Evolutionary conservation across 2,888 invertebrate species (phyloP), one percentile per base, ranked within the genome.

Genomic region (Melipona bicolor): DNA sequence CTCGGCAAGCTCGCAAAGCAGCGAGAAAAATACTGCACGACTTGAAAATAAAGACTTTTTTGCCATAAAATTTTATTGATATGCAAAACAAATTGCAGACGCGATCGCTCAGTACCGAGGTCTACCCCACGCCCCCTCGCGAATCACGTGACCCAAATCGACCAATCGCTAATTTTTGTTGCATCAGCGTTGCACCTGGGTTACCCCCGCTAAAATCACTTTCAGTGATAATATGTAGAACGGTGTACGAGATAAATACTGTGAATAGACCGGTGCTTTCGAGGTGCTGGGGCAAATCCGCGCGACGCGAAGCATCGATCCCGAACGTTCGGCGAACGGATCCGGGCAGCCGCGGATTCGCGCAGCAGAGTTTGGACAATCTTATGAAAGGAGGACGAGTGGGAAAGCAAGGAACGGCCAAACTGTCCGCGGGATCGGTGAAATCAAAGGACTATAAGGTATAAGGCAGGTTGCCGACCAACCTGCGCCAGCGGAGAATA

Each of bases 371-470:
- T 81, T 79, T 64, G 64, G 77, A 65, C 71, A 82, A 84, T 88
- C 78, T 81, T 88, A 82, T 76, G 82, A 81, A 85, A 87, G 75
- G 86, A 83, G 84, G 88, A 86, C 75, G 83, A 81, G 83, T 36
- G 75, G 62, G 80, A 80, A 80, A 80, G 80, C 82, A 70, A 73
- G 75, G 82, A 76, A 43, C 43, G 43, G 67, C 72, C 68, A 65
- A 76, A 77, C 84, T 76, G 82, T 88, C 78, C 81, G 77, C 80
- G 76, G 81, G 78, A 83, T 85, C 90, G 92, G 91, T 91, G 85
- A 92, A 92, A 91, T 91, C 91, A 92, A 91, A 92, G 91, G 85
- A 74, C 85, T 81, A 81, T 83, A 83, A 85, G 85, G 84, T 87
- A 79, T 87, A 84, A 84, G 81, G 85, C 86, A 86, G 80, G 79